Evolutionary conservation across 2,888 invertebrate species (phyloP), one percentile per base, ranked within the genome.

Genomic region (Drosophila barbarae): DNA sequence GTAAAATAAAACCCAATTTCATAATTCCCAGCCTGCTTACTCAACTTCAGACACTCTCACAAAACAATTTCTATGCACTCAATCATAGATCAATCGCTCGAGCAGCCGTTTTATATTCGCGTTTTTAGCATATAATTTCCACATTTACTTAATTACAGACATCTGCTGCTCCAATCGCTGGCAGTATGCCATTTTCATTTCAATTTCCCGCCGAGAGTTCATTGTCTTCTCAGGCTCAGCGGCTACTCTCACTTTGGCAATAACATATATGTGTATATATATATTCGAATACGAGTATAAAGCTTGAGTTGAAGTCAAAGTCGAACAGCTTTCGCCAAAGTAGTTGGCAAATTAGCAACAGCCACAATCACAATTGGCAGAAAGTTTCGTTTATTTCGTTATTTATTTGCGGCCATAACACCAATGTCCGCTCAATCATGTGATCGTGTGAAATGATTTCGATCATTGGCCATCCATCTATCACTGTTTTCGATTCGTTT

Each of bases 321-420:
- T 60, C 64, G 69, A 84, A 73, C 73, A 66, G 85, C 79, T 80
- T 80, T 80, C 79, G 79, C 79, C 53, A 69, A 79, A 71, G 72
- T 76, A 84, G 84, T 85, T 82, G 81, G 81, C 81, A 85, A 82
- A 85, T 82, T 85, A 85, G 74, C 81, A 83, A 71, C 63, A 54
- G 44, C 69, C 55, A 44, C 76, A 80, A 52, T 58, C 53, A 51
- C 52, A 70, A 73, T 70, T 63, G 73, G 46, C 61, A 47, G 51
- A 69, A 69, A 69, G 47, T 42, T 58, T 52, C 15, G 15, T 5
- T 18, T 18, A 38, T 38, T 38, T 18, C 39, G 13, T 60, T 35
- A 57, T 50, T 61, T 47, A 53, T 72, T 47, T 47, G 46, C 46
- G 46, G 30, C 46, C 46, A 47, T 47, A 47, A 47, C 46, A 47